Conservation (phyloP, 1,140 invertebrate genomes). For the Bombus pascuorum region DNA sequence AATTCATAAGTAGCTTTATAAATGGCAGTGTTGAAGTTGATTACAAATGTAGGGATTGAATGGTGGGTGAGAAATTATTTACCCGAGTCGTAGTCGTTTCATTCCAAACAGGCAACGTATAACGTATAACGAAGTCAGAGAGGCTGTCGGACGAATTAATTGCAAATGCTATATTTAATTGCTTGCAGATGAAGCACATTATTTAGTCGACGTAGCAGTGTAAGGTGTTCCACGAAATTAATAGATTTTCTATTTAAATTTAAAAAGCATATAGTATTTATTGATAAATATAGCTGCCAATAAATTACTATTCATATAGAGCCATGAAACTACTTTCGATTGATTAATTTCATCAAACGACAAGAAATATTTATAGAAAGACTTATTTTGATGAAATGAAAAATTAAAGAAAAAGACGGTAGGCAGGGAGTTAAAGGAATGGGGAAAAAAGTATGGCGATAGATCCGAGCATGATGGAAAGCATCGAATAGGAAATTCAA, state of each 20-base stretch:
- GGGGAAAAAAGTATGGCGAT: neutral
- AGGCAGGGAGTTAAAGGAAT: neutral
- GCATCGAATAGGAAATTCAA: neutral
- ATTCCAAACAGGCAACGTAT: neutral
- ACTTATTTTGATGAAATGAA: neutral
- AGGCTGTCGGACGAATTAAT: neutral
- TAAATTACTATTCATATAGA: neutral
- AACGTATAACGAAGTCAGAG: neutral
- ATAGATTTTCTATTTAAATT: slow-evolving; percentile 19
- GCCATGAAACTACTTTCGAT: neutral
- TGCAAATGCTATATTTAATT: neutral
- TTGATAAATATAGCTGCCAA: slow-evolving; percentile 36
- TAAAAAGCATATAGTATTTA: slow-evolving; percentile 25
- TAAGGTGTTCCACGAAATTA: neutral
- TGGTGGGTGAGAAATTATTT: neutral
- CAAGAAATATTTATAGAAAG: neutral
- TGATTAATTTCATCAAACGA: neutral
- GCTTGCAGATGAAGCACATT: neutral
- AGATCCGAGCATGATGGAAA: neutral
- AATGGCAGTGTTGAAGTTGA: neutral
- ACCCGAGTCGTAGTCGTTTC: no score
- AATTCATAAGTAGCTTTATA: neutral
- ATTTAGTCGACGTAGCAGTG: neutral
- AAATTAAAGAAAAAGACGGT: neutral
- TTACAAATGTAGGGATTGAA: slow-evolving; percentile 5